These are phyloP conservation scores for Siderastrea siderea DNA, from an alignment of 92 coral and sea anemone genomes.

Conservation along the genomic window DNA sequence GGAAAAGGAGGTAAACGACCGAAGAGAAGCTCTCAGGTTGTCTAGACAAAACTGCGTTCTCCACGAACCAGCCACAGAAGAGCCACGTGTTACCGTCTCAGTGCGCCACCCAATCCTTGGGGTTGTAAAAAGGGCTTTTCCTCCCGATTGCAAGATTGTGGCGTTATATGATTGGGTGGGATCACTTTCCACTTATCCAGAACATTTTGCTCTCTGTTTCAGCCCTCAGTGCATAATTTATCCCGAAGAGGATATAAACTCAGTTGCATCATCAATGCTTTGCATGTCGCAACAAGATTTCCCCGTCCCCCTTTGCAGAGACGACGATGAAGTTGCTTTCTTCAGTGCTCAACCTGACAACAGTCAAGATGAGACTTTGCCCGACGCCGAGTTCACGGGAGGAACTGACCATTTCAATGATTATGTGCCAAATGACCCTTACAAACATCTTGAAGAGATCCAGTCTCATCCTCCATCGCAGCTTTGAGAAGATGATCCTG, in stretches of 20 bases:
- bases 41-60: conserved; percentile 35
- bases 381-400: neutral
- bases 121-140: conserved; percentile 31
- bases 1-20: conserved; percentile 8
- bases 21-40: conserved; percentile 34
- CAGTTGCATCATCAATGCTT: conserved; percentile 15
- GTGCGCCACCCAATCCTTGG: conserved; percentile 61
- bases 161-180: conserved; percentile 63
- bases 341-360: conserved; percentile 25
- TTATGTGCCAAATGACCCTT: neutral
- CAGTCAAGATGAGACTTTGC: conserved; percentile 7
- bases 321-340: conserved; percentile 38
- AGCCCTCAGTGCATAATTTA: conserved; percentile 19
- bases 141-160: conserved; percentile 19
- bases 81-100: conserved; percentile 43
- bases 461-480: conserved; percentile 29
- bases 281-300: conserved; percentile 3
- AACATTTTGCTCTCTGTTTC: conserved; percentile 27
- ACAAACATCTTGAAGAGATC: conserved; percentile 4
- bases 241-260: conserved; percentile 31
- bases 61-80: conserved; percentile 9
- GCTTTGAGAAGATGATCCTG: conserved; percentile 53
- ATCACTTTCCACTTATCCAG: conserved; percentile 51
- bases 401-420: neutral
- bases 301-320: conserved; percentile 37